phyloP scores from a whole-genome alignment of 2,113 vertebrate species.

The Thryonomys swinderianus region DNA sequence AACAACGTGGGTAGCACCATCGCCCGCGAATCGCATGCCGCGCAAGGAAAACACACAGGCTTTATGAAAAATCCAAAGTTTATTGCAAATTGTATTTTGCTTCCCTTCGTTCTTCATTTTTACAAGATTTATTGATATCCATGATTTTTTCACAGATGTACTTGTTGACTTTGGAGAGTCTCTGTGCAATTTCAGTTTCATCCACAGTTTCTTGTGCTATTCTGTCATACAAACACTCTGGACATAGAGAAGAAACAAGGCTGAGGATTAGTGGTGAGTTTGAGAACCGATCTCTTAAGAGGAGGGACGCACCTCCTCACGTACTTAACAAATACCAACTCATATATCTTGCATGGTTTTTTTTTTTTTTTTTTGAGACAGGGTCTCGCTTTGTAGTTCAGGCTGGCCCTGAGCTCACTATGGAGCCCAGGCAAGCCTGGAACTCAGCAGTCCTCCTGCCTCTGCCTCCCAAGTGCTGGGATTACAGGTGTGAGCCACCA shows the following conservation, averaged over 20 bases:
- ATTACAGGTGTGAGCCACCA: no score
- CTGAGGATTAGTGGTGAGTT: slow-evolving; percentile 64
- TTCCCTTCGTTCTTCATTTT: slow-evolving; percentile 99
- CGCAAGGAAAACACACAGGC: slow-evolving; percentile 86
- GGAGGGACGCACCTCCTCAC: neutral
- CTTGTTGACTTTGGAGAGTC: slow-evolving; percentile 99
- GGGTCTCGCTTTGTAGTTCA: no score
- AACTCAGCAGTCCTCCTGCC: no score
- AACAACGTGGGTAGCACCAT: neutral
- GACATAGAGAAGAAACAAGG: slow-evolving; percentile 70
- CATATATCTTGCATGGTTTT: neutral
- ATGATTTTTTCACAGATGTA: slow-evolving; percentile 99
- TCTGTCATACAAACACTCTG: slow-evolving; percentile 99
- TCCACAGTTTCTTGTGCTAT: slow-evolving; percentile 99
- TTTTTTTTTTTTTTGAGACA: no score
- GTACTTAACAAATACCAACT: slow-evolving; percentile 3
- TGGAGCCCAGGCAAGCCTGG: no score
- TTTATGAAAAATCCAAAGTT: slow-evolving; percentile 90
- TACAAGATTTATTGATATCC: slow-evolving; percentile 99
- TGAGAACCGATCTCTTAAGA: neutral
- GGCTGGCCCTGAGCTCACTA: no score
- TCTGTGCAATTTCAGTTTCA: slow-evolving; percentile 98
- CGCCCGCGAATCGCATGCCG: slow-evolving; percentile 75
- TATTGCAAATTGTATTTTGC: slow-evolving; percentile 95
- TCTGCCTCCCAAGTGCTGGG: no score